Evolutionary conservation across 1,140 invertebrate genomes (phyloP), one percentile per base, ranked within the genome.

Genomic region (Sinella curviseta): DNA sequence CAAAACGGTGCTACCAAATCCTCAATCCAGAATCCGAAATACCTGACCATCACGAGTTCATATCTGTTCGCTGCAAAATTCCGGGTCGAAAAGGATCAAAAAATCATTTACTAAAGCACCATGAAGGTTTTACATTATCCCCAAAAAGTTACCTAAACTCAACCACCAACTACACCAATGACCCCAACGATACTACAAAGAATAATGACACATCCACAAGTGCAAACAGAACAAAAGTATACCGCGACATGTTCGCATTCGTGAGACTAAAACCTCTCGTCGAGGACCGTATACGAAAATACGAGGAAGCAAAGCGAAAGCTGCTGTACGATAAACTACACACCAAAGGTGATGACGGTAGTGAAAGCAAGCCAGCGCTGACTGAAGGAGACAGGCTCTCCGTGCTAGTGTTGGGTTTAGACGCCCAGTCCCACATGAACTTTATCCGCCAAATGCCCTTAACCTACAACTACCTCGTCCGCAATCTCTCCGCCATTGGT

Each of bases 161-260:
- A 60, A n/a, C 12, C 12, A 26, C 57, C 8, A 8, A 48, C 8
- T 20, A 48, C 8, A 26, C 12, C 24, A 70, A 30, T 30, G n/a
- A 12, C 30, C 30, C 28, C 31, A 65, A 65, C 26, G 24, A 70
- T 31, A 12, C 30, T 70, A n/a, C 2, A 31, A 30, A n/a, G 8
- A 70, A 70, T 33, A 70, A 70, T n/a, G 87, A 84, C 89, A 93
- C 1, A 87, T 88, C 39, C 93, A 92, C 84, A 85, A 78, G 26
- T 87, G 87, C 54, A 86, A 89, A 4, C 86, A 8, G 2, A 16
- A 67, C 35, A 60, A 76, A 79, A 26, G 81, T 93, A 55, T 92
- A 93, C 83, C 89, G 89, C 83, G 92, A 94, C 82, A 92, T 90
- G 82, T 92, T 92, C 83, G 88, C 91, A 24, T 94, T 93, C 84